These are phyloP conservation scores for Pseudobourletiella spinata DNA, from an alignment of 1,140 invertebrate genomes.

Conservation along the genomic window DNA sequence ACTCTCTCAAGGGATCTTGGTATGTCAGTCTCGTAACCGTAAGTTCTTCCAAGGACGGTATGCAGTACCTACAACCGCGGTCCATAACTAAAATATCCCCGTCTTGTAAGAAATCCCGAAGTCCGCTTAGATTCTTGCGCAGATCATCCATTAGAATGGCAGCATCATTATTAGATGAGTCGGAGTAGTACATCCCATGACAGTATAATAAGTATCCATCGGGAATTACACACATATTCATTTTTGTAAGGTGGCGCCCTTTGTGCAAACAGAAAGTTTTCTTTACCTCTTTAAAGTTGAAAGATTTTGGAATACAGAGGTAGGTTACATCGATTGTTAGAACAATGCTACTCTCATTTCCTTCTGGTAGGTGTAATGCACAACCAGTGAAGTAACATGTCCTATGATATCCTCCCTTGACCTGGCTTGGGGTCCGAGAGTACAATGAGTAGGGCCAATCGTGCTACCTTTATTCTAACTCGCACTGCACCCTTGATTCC, in stretches of 20 bases:
- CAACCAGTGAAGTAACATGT: too few species aligned
- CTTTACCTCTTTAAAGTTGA: conserved; percentile 14
- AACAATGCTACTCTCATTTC: too few species aligned
- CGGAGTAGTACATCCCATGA: conserved; percentile 30
- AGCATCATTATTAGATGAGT: conserved; percentile 30
- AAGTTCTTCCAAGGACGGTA: not conserved
- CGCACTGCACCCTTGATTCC: too few species aligned
- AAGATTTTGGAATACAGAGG: conserved; percentile 13
- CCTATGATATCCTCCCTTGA: too few species aligned
- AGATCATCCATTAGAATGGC: conserved; percentile 13
- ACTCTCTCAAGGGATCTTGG: conserved; percentile 3
- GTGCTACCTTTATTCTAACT: too few species aligned
- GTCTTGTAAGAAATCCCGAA: conserved; percentile 13
- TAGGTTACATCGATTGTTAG: conserved; percentile 23
- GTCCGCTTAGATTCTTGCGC: not conserved
- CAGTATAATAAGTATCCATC: conserved; percentile 33
- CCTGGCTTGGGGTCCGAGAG: too few species aligned
- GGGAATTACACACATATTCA: conserved; percentile 27
- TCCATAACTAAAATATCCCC: conserved; percentile 14
- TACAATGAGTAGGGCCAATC: too few species aligned
- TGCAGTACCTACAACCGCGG: conserved; percentile 13
- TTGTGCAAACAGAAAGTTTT: conserved; percentile 28
- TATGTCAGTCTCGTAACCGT: not conserved
- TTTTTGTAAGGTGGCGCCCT: conserved; percentile 19
- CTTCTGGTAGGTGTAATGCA: too few species aligned